phyloP scores from a whole-genome alignment of 1,140 invertebrate genomes.

The Psix sp. region DNA sequence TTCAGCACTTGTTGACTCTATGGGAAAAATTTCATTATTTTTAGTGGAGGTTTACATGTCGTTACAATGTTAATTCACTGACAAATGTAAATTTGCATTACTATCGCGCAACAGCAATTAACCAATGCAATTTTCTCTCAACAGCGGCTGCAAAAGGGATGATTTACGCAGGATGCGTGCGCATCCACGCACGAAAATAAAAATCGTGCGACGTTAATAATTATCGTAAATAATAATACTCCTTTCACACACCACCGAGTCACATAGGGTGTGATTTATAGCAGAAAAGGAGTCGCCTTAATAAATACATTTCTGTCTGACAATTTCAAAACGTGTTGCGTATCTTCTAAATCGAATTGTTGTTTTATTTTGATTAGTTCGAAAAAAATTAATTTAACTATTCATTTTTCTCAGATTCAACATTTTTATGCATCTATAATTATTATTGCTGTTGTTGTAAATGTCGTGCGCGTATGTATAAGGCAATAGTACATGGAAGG shows the following conservation, averaged over 20 bases:
- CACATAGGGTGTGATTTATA: slow-evolving; percentile 52
- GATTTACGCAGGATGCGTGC: slow-evolving; percentile 44
- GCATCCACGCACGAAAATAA: slow-evolving; percentile 29
- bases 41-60: slow-evolving; percentile 17
- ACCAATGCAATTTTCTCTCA: slow-evolving; percentile 45
- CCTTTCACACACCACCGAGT: slow-evolving; percentile 43
- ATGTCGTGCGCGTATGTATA: background rate
- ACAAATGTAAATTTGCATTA: slow-evolving; percentile 46
- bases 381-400: no score
- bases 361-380: no score
- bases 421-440: no score
- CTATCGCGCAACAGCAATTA: slow-evolving; percentile 49
- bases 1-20: background rate
- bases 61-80: slow-evolving; percentile 36
- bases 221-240: slow-evolving; percentile 55
- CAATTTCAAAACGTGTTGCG: no score
- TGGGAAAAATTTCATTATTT: slow-evolving; percentile 29
- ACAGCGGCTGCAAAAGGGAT: slow-evolving; percentile 50
- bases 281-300: no score
- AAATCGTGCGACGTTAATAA: slow-evolving; percentile 45
- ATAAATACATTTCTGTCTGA: no score
- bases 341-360: no score
- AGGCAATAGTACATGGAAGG: background rate
- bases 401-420: no score
- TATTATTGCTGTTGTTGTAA: no score